Evolutionary conservation across 2,113 vertebrate species (phyloP), one percentile per base, ranked within the genome.

Genomic region (Cepphus grylle): DNA sequence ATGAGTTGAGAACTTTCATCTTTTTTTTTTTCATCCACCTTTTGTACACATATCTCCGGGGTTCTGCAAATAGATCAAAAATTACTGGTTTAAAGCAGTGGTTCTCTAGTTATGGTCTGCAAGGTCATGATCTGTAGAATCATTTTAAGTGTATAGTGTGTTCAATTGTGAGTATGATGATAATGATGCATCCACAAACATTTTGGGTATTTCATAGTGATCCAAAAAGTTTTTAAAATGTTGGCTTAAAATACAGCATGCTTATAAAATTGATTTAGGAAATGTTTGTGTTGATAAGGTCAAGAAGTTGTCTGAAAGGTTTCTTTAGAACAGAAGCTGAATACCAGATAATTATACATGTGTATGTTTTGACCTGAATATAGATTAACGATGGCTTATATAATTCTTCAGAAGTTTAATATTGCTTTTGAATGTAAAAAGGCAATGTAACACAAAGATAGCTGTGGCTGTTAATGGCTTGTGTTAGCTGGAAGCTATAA

Each of bases 401-500:
- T 82, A 66, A 88, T 80, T 95, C 76, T 47, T 6, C 81, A 71
- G 97, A 83, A 97, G 93, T 97, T 97, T 97, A 98, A 94, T 95
- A 97, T 91, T 93, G 77, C 67, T 88, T 96, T 87, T 94, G 63
- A 94, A 81, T 92, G 27, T 67, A 87, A 97, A 98, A 98, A 95
- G 84, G 92, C 96, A 98, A 67, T 97, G 97, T 98, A 98, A 98
- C 76, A 87, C 96, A 97, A 96, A 97, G 98, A 98, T 97, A 90
- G 94, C 96, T 61, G 30, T 93, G 94, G 80, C 97, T 96, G 97
- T 98, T 99, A 99, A 99, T 99, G 98, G 98, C 98, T 98, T 98
- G 97, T 98, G 98, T 99, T 99, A 98, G 98, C 98, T 98, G 96
- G 98, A 93, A 98, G 99, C 99, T 97, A 98, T 99, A 99, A 99